These are phyloP conservation scores for Sphecodes monilicornis DNA, from an alignment of 2,888 invertebrate species.

Conservation along the genomic window DNA sequence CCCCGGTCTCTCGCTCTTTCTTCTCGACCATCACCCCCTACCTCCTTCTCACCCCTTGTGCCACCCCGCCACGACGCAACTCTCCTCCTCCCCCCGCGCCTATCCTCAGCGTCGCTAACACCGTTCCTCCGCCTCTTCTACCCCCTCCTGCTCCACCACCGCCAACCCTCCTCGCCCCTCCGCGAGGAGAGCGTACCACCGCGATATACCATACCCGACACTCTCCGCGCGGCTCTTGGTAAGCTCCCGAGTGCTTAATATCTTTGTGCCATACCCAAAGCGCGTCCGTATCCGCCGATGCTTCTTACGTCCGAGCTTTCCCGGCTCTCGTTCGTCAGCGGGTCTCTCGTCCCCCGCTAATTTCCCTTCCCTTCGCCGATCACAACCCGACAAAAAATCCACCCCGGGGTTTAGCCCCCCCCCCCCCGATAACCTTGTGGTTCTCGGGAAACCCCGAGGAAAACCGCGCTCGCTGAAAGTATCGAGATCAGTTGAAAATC, in stretches of 20 bases:
- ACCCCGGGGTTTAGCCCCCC: background rate
- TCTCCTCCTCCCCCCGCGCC: slow-evolving; percentile 33
- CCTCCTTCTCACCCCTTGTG: slow-evolving; percentile 41
- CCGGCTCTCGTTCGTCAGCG: slow-evolving; percentile 32
- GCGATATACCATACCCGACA: slow-evolving; percentile 46
- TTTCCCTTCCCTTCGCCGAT: slow-evolving; percentile 6
- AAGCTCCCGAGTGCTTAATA: slow-evolving; percentile 67
- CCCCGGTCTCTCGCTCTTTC: slow-evolving; percentile 47
- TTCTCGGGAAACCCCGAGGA: background rate
- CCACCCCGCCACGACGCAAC: slow-evolving; percentile 38
- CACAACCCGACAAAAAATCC: background rate
- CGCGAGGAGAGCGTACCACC: slow-evolving; percentile 7
- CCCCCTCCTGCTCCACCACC: slow-evolving; percentile 12
- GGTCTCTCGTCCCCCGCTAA: too few relatives aligned
- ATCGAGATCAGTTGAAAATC: background rate
- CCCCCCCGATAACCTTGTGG: background rate
- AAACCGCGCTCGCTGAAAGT: background rate
- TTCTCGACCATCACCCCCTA: slow-evolving; percentile 58
- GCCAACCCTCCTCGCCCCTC: slow-evolving; percentile 6
- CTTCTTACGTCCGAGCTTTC: slow-evolving; percentile 60
- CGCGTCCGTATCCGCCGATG: slow-evolving; percentile 62
- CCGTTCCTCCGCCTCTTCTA: slow-evolving; percentile 50
- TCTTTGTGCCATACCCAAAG: slow-evolving; percentile 67
- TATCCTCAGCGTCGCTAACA: slow-evolving; percentile 62
- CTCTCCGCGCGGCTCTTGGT: slow-evolving; percentile 62